Evolutionary conservation across 2,113 vertebrate genomes (phyloP), one percentile per base, ranked within the genome.

Genomic region (Nansenia antarctica): DNA sequence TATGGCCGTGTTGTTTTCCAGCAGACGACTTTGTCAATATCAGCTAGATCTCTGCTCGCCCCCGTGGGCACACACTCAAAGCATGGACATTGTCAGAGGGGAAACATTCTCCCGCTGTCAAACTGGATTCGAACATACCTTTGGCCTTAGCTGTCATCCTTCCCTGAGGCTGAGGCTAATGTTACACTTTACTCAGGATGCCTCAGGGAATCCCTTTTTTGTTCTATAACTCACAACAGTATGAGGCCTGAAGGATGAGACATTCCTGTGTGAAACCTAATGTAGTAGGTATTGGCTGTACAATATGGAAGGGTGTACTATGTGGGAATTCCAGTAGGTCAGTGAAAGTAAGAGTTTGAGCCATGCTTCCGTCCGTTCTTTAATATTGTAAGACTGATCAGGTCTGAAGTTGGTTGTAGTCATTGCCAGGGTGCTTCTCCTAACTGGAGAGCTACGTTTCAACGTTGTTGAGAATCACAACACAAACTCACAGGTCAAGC

Each of bases 1-100:
- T 78, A 82, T 78, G 79, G 57, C 18, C 37, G 14, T 35, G 65
- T 78, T 35, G 65, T 78, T 73, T 76, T 80, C 57, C 71, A 66
- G 32, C 69, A 39, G 39, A 55, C 29, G 52, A 78, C 68, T 69
- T 37, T 30, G 45, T 80, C 64, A 27, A 78, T 77, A 78, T 72
- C 59, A 34, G 26, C n/a, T n/a, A 47, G 22, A 27, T 31, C 62
- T 61, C n/a, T 22, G 63, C 65, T 29, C 59, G 32, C 76, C 31
- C 72, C n/a, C 73, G 49, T 59, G 29, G 22, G 52, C 31, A 60
- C 73, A 62, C 62, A 49, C 55, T 31, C 29, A 67, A 71, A 69
- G 67, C 66, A 74, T 75, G 49, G 57, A 70, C 74, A 57, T 34
- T 62, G 76, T 35, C 76, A 24, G 45, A n/a, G 39, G 67, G 64